Evolutionary conservation across 2,888 invertebrate species (phyloP).

Genomic region (Trichacis sp.): DNA sequence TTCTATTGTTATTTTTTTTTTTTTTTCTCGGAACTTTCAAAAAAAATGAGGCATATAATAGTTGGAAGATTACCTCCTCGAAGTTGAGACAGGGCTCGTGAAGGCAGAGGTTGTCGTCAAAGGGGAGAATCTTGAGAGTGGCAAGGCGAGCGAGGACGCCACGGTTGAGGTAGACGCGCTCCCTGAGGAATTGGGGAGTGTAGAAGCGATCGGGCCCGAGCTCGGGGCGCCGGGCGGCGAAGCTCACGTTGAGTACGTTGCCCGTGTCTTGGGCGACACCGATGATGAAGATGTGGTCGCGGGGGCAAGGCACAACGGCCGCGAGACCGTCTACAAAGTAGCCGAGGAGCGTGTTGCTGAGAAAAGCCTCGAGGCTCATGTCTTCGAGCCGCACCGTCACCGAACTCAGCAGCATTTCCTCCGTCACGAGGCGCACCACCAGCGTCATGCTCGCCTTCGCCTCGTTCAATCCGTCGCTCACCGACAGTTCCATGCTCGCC

Average conservation of each 20-base stretch:
- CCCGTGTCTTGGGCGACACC: constrained; percentile 87
- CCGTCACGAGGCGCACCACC: constrained; percentile 89
- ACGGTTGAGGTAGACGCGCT: constrained; percentile 93
- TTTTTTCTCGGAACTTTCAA: no score
- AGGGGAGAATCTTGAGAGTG: constrained; percentile 92
- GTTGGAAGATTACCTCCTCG: constrained; percentile 76
- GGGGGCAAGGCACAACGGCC: constrained; percentile 91
- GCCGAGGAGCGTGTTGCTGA: constrained; percentile 88
- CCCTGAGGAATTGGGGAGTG: constrained; percentile 89
- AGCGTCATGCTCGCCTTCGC: constrained; percentile 93
- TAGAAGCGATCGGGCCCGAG: constrained; percentile 80
- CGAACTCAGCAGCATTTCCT: constrained; percentile 93
- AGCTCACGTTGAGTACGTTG: constrained; percentile 92
- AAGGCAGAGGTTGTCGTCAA: constrained; percentile 96
- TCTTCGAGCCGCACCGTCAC: constrained; percentile 93
- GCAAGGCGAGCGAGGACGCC: constrained; percentile 88
- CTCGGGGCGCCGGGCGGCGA: constrained; percentile 87
- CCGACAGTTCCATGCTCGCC: constrained; percentile 94
- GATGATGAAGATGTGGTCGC: constrained; percentile 92
- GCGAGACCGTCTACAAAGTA: constrained; percentile 93
- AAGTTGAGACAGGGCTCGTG: constrained; percentile 95
- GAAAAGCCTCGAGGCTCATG: constrained; percentile 92
- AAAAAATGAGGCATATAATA: constrained; percentile 16
- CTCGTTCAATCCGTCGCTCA: constrained; percentile 94
- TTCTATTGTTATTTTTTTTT: no score